Evolutionary conservation across 2,888 invertebrate genomes (phyloP).

Genomic region (Oligia latruncula): DNA sequence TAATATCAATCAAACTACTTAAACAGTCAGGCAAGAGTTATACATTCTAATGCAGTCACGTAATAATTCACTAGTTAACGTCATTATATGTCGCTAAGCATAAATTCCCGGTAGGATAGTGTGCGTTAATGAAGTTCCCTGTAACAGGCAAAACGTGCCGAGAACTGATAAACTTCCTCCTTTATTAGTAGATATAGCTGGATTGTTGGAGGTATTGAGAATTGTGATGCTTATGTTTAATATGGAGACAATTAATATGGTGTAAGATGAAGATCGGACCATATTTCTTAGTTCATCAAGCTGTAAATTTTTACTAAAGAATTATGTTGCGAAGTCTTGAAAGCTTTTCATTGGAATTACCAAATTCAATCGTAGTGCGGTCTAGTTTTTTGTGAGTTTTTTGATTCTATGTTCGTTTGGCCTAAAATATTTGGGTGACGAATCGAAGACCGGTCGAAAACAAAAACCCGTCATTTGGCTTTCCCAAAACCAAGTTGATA

Average conservation of each 20-base stretch:
- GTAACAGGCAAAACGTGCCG: constrained; percentile 77
- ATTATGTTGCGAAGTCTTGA: neutral
- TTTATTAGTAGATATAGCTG: constrained; percentile 53
- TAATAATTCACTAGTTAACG: constrained; percentile 75
- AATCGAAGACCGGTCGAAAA: neutral
- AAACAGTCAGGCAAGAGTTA: constrained; percentile 49
- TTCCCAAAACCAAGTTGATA: neutral
- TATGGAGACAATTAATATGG: neutral
- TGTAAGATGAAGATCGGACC: neutral
- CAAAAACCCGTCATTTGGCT: neutral
- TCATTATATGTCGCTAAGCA: constrained; percentile 79
- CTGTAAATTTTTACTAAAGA: neutral
- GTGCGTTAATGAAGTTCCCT: constrained; percentile 78
- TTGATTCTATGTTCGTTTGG: neutral
- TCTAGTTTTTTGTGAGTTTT: neutral
- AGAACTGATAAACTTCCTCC: constrained; percentile 75
- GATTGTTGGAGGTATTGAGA: constrained; percentile 50
- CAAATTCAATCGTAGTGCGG: neutral
- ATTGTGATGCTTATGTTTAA: constrained; percentile 9
- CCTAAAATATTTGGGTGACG: neutral
- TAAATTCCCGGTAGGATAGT: constrained; percentile 79
- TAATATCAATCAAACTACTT: constrained; percentile 54
- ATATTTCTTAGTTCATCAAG: neutral
- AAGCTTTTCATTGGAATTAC: neutral
- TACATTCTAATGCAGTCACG: constrained; percentile 70